These are phyloP conservation scores for Chloroclysta siterata DNA, from an alignment of 2,888 invertebrate species.

Conservation along the genomic window DNA sequence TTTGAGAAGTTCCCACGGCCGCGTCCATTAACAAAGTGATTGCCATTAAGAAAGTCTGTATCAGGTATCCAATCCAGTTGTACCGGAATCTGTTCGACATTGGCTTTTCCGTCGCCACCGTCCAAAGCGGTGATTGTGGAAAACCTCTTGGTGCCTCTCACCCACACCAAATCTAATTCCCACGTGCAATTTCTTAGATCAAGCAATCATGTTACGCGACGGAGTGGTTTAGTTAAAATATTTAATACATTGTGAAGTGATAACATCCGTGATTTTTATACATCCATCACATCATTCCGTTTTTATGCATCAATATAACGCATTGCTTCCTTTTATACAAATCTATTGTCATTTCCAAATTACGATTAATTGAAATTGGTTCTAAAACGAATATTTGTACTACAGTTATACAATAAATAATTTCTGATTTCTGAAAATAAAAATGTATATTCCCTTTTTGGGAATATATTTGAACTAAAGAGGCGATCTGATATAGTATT, in stretches of 20 bases:
- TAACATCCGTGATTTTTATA: background rate
- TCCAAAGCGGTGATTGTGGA: slow-evolving; percentile 56
- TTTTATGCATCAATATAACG: too few relatives aligned
- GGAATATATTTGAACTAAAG: too few relatives aligned
- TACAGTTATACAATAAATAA: too few relatives aligned
- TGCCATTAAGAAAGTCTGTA: slow-evolving; percentile 62
- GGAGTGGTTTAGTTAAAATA: slow-evolving; percentile 41
- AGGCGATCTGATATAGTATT: too few relatives aligned
- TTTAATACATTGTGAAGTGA: slow-evolving; percentile 27
- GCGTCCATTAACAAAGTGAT: slow-evolving; percentile 51
- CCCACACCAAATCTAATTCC: slow-evolving; percentile 74
- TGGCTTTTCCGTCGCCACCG: slow-evolving; percentile 60
- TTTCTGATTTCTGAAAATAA: too few relatives aligned
- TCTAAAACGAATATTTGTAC: too few relatives aligned
- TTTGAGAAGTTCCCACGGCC: slow-evolving; percentile 47
- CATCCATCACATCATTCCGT: too few relatives aligned
- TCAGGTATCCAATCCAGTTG: slow-evolving; percentile 54
- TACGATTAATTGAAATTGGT: too few relatives aligned
- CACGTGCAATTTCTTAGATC: slow-evolving; percentile 72
- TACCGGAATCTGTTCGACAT: slow-evolving; percentile 56
- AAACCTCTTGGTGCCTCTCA: slow-evolving; percentile 76
- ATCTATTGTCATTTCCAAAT: background rate
- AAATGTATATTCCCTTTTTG: too few relatives aligned
- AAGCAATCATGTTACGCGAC: slow-evolving; percentile 58
- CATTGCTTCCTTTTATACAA: background rate